Percentiles rank a stretch among this genome's conserved stretches.
phyloP scores from a whole-genome alignment of 2,888 invertebrate genomes.

The Dysmachus trigonus region DNA sequence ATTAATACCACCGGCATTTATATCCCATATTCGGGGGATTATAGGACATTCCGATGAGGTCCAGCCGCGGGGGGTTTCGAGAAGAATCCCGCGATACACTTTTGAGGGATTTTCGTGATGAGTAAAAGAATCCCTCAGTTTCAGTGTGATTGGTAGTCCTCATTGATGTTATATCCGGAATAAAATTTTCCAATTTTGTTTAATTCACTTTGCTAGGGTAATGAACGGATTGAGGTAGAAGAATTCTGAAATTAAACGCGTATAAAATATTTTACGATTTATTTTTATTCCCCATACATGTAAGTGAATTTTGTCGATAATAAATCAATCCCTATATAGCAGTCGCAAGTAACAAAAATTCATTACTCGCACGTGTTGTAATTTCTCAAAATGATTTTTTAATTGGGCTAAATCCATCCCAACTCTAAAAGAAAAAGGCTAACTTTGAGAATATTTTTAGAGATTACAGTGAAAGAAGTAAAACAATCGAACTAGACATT shows the following conservation, averaged over 20 bases:
- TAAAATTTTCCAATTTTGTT: neutral
- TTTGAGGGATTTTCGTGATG: neutral
- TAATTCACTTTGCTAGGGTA: neutral
- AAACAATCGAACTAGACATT: no score
- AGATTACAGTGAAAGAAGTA: no score
- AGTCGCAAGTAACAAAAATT: no score
- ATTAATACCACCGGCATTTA: neutral
- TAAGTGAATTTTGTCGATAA: no score
- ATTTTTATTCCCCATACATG: no score
- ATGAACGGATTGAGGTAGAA: neutral
- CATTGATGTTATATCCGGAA: neutral
- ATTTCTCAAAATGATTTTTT: no score
- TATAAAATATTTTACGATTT: no score
- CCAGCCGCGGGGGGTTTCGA: neutral
- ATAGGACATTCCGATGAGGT: neutral
- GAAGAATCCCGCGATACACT: neutral
- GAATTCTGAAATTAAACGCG: neutral
- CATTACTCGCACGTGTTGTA: no score
- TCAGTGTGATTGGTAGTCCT: neutral
- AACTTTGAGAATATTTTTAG: no score
- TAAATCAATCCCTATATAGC: no score
- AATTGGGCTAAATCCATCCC: no score
- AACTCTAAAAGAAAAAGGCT: no score
- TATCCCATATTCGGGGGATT: neutral
- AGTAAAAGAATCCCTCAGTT: neutral